Conservation (phyloP, 2,113 vertebrate genomes). For the Boleophthalmus pectinirostris region DNA sequence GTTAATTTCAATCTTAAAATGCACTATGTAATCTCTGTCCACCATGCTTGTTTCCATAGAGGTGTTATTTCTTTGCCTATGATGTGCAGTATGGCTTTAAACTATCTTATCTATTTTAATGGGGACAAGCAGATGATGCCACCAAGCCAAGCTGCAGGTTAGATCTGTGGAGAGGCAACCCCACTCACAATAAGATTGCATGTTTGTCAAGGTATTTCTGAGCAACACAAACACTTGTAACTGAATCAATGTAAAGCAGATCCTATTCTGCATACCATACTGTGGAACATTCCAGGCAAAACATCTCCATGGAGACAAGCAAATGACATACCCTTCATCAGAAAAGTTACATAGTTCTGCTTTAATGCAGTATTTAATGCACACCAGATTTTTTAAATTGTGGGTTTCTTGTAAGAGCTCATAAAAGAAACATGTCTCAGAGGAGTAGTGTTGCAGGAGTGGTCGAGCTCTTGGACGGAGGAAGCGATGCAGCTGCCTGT, state of each 20-base stretch:
- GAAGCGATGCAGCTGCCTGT: conserved; percentile 72
- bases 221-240: background rate
- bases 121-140: background rate
- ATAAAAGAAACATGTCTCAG: conserved; percentile 24
- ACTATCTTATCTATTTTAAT: background rate
- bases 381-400: conserved; percentile 1
- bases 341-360: background rate
- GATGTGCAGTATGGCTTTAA: background rate
- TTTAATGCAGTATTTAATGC: background rate
- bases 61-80: background rate
- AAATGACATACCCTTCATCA: background rate
- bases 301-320: no score
- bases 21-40: background rate
- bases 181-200: background rate
- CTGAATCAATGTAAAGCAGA: background rate
- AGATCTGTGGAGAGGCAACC: background rate
- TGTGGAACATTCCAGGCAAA: no score
- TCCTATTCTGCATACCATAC: no score
- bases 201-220: background rate
- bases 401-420: background rate
- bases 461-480: conserved; percentile 35
- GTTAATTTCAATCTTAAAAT: background rate
- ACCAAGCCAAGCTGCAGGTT: background rate
- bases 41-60: background rate
- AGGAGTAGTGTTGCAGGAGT: conserved; percentile 29